Conservation (phyloP, 2,888 invertebrate species). For the Bombylius major region DNA sequence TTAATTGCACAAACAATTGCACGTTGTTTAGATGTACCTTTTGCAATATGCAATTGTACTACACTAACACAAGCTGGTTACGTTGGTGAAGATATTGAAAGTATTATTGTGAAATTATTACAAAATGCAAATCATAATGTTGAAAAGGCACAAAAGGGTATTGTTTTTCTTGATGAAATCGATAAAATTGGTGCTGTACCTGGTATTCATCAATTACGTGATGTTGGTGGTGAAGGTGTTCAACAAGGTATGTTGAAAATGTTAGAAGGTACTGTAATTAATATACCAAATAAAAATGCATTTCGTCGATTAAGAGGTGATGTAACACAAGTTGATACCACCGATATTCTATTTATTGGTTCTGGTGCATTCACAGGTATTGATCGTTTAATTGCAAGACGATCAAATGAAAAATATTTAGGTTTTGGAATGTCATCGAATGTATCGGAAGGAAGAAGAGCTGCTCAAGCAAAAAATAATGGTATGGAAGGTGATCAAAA, state of each 20-base stretch:
- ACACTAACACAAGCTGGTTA: conserved; percentile 85
- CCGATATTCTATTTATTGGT: conserved; percentile 90
- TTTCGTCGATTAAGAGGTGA: conserved; percentile 76
- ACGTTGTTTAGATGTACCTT: conserved; percentile 87
- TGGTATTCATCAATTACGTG: conserved; percentile 66
- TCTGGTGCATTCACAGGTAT: conserved; percentile 93
- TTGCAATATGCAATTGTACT: conserved; percentile 94
- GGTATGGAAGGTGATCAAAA: conserved; percentile 60
- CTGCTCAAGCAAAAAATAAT: conserved; percentile 52
- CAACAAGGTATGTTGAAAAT: conserved; percentile 89
- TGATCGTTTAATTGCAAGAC: conserved; percentile 67
- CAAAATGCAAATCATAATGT: conserved; percentile 88
- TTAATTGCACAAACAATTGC: conserved; percentile 88
- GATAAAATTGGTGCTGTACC: conserved; percentile 94
- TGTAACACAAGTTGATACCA: conserved; percentile 87
- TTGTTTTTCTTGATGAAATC: conserved; percentile 91
- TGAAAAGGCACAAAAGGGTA: conserved; percentile 87
- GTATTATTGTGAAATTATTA: conserved; percentile 78
- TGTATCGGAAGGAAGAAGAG: conserved; percentile 57
- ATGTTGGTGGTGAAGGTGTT: conserved; percentile 91
- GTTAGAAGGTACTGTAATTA: conserved; percentile 89
- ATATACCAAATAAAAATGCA: conserved; percentile 85
- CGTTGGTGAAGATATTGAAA: conserved; percentile 93
- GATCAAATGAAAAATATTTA: conserved; percentile 70
- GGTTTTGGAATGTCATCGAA: conserved; percentile 73